Percentiles rank a stretch among this genome's conserved stretches.
Conservation (phyloP, 2,113 vertebrate genomes). For the Melospiza georgiana region DNA sequence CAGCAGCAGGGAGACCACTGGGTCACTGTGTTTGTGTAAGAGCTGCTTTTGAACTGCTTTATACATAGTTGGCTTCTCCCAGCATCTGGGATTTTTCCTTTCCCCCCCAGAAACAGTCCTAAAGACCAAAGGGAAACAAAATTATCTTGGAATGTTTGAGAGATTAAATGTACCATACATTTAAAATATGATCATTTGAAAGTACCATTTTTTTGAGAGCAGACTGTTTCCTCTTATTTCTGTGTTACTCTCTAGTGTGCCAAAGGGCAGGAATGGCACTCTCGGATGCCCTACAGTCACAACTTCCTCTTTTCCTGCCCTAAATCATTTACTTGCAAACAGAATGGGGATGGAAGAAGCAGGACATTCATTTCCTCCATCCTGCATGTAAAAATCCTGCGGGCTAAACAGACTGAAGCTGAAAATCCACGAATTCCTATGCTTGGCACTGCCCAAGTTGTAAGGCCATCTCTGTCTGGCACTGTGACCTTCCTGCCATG, state of each 20-base stretch:
- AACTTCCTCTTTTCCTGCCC: background rate
- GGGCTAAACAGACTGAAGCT: background rate
- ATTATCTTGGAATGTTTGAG: background rate
- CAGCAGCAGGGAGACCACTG: slow-evolving; percentile 19
- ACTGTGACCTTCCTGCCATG: background rate
- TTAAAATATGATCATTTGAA: background rate
- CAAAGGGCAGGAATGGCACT: background rate
- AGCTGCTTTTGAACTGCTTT: slow-evolving; percentile 33
- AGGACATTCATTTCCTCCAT: background rate
- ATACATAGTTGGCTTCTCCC: slow-evolving; percentile 14
- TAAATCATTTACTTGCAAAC: background rate
- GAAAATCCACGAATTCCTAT: background rate
- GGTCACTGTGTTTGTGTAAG: slow-evolving; percentile 1
- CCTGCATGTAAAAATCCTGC: background rate
- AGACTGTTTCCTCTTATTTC: background rate
- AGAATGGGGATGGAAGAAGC: background rate
- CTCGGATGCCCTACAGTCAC: background rate
- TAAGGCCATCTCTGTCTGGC: background rate
- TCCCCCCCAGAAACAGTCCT: background rate
- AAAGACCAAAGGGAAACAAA: slow-evolving; percentile 42
- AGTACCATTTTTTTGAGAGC: background rate
- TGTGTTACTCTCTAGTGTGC: background rate
- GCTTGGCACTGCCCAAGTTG: background rate
- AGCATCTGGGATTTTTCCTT: background rate
- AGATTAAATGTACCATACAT: slow-evolving; percentile 29